A percentile compares a stretch with the other conserved stretches of the same genome.
phyloP scores from a whole-genome alignment of 2,113 vertebrate species.

The Uria lomvia region DNA sequence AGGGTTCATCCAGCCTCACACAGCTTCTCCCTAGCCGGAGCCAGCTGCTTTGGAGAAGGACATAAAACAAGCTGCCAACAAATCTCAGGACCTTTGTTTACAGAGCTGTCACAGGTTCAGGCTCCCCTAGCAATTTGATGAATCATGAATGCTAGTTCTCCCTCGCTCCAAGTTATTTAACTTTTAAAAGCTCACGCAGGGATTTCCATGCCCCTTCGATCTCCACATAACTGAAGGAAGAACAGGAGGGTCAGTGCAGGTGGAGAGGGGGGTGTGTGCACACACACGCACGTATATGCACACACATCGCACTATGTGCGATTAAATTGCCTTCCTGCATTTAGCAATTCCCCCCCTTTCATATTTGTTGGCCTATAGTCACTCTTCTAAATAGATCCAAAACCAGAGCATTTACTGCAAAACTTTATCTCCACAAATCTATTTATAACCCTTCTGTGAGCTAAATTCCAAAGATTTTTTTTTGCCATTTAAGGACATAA shows the following conservation, averaged over 20 bases:
- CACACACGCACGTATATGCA: accelerated
- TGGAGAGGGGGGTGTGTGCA: not conserved
- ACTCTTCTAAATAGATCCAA: not conserved
- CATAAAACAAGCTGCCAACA: not conserved
- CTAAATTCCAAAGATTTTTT: slow-evolving; percentile 40
- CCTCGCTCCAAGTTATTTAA: not conserved
- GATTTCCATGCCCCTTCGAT: not conserved
- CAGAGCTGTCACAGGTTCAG: not conserved
- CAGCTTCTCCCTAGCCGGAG: not conserved
- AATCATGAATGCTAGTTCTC: not conserved
- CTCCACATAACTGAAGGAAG: not conserved
- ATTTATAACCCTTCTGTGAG: slow-evolving; percentile 25
- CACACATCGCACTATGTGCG: accelerated
- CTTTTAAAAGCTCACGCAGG: not conserved
- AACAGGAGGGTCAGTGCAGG: not conserved
- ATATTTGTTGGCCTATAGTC: not conserved
- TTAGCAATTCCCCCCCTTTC: not conserved
- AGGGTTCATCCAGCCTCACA: not conserved
- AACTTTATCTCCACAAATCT: slow-evolving; percentile 29
- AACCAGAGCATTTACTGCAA: not conserved
- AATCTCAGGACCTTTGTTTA: not conserved
- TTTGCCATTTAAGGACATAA: slow-evolving; percentile 54
- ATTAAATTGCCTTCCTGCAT: not conserved
- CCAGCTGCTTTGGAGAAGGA: not conserved
- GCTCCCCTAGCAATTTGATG: not conserved